phyloP scores from a whole-genome alignment of 1,140 invertebrate species.

The Prorops nasuta region DNA sequence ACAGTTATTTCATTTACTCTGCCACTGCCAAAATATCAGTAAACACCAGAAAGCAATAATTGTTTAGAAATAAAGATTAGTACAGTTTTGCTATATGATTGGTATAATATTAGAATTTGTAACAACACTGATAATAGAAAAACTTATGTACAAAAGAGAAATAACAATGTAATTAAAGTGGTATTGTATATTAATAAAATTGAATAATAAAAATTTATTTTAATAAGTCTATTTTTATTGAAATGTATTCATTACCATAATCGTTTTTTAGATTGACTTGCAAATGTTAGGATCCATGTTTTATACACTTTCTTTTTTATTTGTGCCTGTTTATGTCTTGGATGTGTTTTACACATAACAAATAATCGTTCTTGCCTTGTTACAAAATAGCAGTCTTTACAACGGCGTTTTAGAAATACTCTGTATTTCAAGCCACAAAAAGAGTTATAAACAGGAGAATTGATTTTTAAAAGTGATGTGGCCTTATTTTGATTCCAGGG shows the following conservation, averaged over 20 bases:
- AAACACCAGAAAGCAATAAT: conserved; percentile 2
- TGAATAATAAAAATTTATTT: conserved; percentile 4
- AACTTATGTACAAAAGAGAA: background rate
- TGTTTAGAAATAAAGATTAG: background rate
- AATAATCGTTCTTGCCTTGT: conserved; percentile 66
- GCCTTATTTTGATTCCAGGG: background rate
- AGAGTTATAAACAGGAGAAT: conserved; percentile 15
- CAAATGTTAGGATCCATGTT: conserved; percentile 70
- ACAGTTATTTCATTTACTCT: conserved; percentile 37
- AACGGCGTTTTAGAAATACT: conserved; percentile 63
- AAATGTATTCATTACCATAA: conserved; percentile 54
- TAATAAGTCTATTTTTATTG: background rate
- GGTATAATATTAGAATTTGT: background rate
- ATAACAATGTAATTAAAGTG: background rate
- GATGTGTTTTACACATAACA: conserved; percentile 72
- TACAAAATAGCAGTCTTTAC: conserved; percentile 76
- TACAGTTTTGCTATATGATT: background rate
- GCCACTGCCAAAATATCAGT: conserved; percentile 34
- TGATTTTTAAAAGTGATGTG: conserved; percentile 4
- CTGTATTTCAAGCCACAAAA: conserved; percentile 63
- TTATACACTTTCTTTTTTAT: conserved; percentile 61
- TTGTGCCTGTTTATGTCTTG: conserved; percentile 77
- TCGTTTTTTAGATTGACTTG: conserved; percentile 63
- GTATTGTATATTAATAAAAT: background rate
- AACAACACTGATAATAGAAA: background rate